Evolutionary conservation across 2,888 invertebrate species (phyloP).

Genomic region (Trachelus tabidus): DNA sequence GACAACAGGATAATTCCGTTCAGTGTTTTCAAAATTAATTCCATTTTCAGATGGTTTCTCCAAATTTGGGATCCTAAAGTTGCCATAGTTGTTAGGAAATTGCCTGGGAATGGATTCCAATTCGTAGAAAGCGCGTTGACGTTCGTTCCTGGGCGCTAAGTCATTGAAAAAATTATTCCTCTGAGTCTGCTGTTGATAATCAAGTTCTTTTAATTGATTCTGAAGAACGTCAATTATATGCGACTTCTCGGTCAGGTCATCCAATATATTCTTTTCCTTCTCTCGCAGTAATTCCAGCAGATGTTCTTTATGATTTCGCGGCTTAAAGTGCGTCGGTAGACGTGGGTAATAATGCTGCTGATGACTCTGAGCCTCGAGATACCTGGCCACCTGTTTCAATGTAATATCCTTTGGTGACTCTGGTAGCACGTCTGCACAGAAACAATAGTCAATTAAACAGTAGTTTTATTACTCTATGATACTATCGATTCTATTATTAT

Average conservation of each 20-base stretch:
- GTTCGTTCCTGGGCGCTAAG: neutral
- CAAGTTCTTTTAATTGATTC: slow-evolving; percentile 28
- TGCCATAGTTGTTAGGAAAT: neutral
- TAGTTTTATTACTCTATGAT: neutral
- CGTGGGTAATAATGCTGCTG: slow-evolving; percentile 19
- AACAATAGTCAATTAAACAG: neutral
- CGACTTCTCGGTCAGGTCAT: slow-evolving; percentile 34
- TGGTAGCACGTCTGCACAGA: slow-evolving; percentile 44
- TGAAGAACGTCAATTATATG: slow-evolving; percentile 34
- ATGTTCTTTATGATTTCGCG: slow-evolving; percentile 28
- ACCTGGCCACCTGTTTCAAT: slow-evolving; percentile 47
- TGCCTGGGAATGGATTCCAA: neutral
- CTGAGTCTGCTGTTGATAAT: slow-evolving; percentile 24
- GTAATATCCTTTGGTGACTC: slow-evolving; percentile 41
- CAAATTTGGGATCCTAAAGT: neutral
- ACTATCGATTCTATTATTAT: neutral
- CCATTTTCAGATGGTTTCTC: neutral
- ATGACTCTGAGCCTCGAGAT: slow-evolving; percentile 41
- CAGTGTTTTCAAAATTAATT: neutral
- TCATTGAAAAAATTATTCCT: slow-evolving; percentile 20
- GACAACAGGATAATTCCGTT: neutral
- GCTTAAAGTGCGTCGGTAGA: slow-evolving; percentile 19
- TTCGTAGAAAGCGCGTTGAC: neutral
- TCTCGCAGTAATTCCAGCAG: slow-evolving; percentile 29
- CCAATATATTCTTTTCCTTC: slow-evolving; percentile 36